Percentiles rank a stretch among this genome's conserved stretches.
Evolutionary conservation across 2,113 vertebrate species (phyloP).

Genomic region (Macroglossus sobrinus): DNA sequence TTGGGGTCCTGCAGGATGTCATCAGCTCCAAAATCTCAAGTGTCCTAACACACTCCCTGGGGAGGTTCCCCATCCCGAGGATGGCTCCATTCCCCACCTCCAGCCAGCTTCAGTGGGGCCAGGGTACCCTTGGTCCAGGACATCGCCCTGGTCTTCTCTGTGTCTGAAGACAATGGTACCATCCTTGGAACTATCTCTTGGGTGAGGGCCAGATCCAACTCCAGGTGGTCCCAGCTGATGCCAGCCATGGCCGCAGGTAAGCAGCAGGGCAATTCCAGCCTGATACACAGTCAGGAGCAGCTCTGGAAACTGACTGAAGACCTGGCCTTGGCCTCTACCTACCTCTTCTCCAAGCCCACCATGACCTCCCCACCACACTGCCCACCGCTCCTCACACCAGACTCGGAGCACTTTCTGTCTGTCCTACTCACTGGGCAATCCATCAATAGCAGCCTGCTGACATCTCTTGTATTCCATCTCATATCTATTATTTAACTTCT

Average conservation of each 20-base stretch:
- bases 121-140: neutral
- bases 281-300: neutral
- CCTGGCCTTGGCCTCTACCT: neutral
- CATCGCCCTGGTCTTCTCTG: neutral
- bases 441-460: neutral
- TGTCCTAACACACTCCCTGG: neutral
- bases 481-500: neutral
- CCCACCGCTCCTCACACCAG: neutral
- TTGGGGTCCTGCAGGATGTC: neutral
- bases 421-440: neutral
- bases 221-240: neutral
- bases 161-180: neutral
- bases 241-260: neutral
- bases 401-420: neutral
- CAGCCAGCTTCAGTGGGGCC: neutral
- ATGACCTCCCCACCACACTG: neutral
- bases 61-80: neutral
- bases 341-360: neutral
- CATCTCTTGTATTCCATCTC: neutral
- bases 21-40: neutral
- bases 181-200: neutral
- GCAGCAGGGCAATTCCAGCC: neutral
- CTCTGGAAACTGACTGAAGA: neutral
- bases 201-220: neutral
- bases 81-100: neutral